Base-by-base conservation (phyloP, 2,797 vertebrate genomes). In the Schizopygopsis malacanthus region DNA sequence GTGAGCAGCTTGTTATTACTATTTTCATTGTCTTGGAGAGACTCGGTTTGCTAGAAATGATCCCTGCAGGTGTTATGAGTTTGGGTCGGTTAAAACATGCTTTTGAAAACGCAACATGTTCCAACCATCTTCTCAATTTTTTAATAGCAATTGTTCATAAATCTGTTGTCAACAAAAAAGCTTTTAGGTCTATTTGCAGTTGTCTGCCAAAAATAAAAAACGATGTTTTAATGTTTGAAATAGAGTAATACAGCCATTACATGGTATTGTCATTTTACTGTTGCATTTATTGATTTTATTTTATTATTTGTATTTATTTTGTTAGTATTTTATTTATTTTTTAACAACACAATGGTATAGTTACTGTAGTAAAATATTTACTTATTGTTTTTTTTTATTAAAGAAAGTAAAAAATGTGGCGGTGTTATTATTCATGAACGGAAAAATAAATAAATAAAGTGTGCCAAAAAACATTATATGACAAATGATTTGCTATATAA, bases 181-280 rank as follows among this genome's bases (percentile, higher is more conserved):
- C n/a, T 63, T 63, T 63, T 13, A 63, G 59, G 4, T 61, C 12
- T 61, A n/a, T 25, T 25, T 63, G 59, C 5, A 0, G 59, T 13
- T 25, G n/a, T 25, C 59, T 25, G 11, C 10, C 56, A 52, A 18
- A 52, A 25, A 33, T 33, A 33, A 61, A 61, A 25, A 52, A 1
- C 7, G 11, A 11, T 61, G 65, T 9, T 67, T 18, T 37, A 67
- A 18, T 33, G 33, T 37, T 37, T 18, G 33, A 69, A 69, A 10
- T 37, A 67, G 28, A 33, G 28, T 33, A 33, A 33, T 50, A 85
- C 87, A 87, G 43, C 78, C 84, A 79, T 89, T 61, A 25, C 86
- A 81, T 77, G 84, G 59, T 85, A 65, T 65, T 33, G 1, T 7
- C 6, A 9, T 67, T 67, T 3, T 18, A 16, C 28, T 33, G 28